phyloP scores from a whole-genome alignment of 2,888 invertebrate genomes.

The Ennomos quercinarius region DNA sequence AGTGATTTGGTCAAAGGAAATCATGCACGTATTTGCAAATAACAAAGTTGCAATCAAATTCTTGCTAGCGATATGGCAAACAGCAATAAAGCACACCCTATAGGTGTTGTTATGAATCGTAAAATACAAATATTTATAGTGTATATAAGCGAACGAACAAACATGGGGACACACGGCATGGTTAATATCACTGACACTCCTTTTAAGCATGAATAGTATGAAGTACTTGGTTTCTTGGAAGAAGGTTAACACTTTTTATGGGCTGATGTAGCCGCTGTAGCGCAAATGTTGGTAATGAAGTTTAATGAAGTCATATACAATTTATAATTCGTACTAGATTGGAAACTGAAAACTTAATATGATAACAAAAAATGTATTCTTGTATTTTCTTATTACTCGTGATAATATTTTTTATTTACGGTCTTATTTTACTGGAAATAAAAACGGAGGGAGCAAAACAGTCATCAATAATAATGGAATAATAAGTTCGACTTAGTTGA shows the following conservation, averaged over 20 bases:
- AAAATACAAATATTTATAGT: slow-evolving; percentile 31
- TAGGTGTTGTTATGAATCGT: slow-evolving; percentile 32
- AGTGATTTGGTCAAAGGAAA: slow-evolving; percentile 8
- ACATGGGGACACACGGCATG: slow-evolving; percentile 1
- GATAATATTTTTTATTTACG: too few relatives aligned
- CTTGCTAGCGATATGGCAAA: slow-evolving; percentile 14
- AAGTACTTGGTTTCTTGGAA: not conserved
- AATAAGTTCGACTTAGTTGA: too few relatives aligned
- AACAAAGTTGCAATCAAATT: slow-evolving; percentile 20
- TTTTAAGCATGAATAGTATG: slow-evolving; percentile 4
- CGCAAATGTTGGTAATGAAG: too few relatives aligned
- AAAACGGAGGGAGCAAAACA: too few relatives aligned
- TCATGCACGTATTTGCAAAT: slow-evolving; percentile 26
- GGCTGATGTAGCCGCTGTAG: too few relatives aligned
- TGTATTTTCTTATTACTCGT: too few relatives aligned
- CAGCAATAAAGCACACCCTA: slow-evolving; percentile 29
- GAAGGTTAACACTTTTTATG: too few relatives aligned
- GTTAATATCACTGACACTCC: slow-evolving; percentile 5
- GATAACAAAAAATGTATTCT: too few relatives aligned
- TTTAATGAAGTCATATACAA: not conserved
- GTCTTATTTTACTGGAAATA: too few relatives aligned
- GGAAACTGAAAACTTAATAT: too few relatives aligned
- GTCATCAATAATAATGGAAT: too few relatives aligned
- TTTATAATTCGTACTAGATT: not conserved
- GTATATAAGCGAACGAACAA: slow-evolving; percentile 7